Evolutionary conservation across 2,113 vertebrate species (phyloP), one percentile per base, ranked within the genome.

Genomic region (Lathamus discolor): DNA sequence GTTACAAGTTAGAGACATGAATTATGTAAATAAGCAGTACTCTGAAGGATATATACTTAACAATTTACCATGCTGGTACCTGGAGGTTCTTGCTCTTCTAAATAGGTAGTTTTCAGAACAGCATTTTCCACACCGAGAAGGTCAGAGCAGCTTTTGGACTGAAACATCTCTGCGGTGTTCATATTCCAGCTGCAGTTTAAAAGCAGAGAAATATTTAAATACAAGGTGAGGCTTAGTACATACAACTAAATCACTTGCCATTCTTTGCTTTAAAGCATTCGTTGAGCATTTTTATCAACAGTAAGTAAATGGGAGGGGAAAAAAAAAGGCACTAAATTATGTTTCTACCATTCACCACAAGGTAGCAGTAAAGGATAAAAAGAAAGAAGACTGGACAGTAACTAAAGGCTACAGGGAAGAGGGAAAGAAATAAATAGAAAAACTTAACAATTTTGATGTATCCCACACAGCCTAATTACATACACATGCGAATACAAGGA

Each of bases 361-460:
- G 95, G 37, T 78, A 91, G 94, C 95, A 94, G 92, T 90, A 96
- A 75, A 96, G 88, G 83, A 90, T 86, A 95, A 92, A 90, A 72
- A 17, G 49, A 90, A 66, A 72, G 43, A 23, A 72, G 8, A 48
- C 29, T n/a, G 4, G 35, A 49, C 88, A 39, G 27, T 33, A 74
- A 29, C 12, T 64, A 20, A 94, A 62, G 19, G 19, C 35, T 14
- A 18, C 1, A 19, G 17, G 9, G 16, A 48, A 16, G 5, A 13
- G 62, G 10, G 8, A 3, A 67, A 46, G 9, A 69, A 66, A n/a
- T 7, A 49, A 88, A 20, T 7, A 35, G 2, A 54, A 27, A 55
- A 57, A 5, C 4, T 19, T 33, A 9, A 43, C 13, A 25, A 27
- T 49, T 44, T 48, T 69, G 43, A 22, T 43, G 13, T 9, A 43